phyloP scores from a whole-genome alignment of 37 sponge, comb jelly and placozoan species.

The Bolinopsis microptera region DNA sequence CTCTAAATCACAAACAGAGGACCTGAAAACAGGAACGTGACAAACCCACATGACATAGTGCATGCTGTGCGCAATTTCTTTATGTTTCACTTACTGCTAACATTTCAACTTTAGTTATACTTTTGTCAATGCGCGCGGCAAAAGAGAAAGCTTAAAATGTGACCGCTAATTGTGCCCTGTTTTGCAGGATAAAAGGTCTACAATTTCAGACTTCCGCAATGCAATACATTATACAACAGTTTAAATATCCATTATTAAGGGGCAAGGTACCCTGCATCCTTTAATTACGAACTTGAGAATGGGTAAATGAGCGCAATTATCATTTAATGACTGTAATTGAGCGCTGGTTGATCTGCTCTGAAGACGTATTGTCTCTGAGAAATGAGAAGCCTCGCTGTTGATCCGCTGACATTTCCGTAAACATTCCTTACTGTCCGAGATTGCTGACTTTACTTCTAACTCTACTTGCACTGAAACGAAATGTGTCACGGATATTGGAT shows the following conservation, averaged over 20 bases:
- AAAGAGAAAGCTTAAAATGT: neutral
- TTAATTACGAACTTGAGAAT: conserved; percentile 9
- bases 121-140: neutral
- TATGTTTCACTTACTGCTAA: neutral
- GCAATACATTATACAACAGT: neutral
- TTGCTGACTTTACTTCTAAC: conserved; percentile 20
- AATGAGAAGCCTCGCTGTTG: conserved; percentile 29
- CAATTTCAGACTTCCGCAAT: neutral
- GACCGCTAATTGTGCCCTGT: too few relatives aligned
- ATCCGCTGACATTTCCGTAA: conserved; percentile 36
- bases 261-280: neutral
- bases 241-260: neutral
- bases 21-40: neutral
- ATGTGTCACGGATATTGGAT: too few relatives aligned
- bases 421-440: conserved; percentile 46
- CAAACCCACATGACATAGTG: too few relatives aligned
- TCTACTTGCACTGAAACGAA: conserved; percentile 18
- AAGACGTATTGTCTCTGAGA: conserved; percentile 36
- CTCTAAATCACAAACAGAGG: neutral
- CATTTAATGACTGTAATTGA: conserved; percentile 46
- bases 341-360: neutral
- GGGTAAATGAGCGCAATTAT: conserved; percentile 48
- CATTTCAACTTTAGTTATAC: neutral
- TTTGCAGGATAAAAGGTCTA: too few relatives aligned
- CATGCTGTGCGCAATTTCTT: neutral